A percentile compares a stretch with the other conserved stretches of the same genome.
These are phyloP conservation scores for Phalangium opilio DNA, from an alignment of 2,888 invertebrate species.

Conservation along the genomic window DNA sequence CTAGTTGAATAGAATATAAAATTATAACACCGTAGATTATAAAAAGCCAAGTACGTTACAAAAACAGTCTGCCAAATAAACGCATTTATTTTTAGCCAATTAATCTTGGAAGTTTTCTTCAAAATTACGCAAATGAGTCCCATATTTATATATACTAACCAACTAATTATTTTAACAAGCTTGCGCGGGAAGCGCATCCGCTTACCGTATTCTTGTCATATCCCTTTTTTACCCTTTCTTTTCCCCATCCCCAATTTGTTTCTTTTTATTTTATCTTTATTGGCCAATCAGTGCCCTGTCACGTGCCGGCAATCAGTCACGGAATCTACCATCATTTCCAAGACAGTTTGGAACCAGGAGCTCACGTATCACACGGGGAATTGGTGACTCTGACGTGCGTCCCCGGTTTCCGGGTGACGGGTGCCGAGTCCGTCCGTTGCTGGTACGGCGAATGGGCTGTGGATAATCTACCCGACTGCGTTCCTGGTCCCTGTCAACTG, in stretches of 20 bases:
- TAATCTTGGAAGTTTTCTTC: too few species aligned
- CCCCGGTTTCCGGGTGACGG: slow-evolving; percentile 46
- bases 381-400: slow-evolving; percentile 59
- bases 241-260: neutral
- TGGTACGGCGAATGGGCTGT: slow-evolving; percentile 71
- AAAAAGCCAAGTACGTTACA: too few species aligned
- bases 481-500: slow-evolving; percentile 56
- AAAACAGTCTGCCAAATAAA: too few species aligned
- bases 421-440: slow-evolving; percentile 55
- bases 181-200: too few species aligned
- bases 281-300: slow-evolving; percentile 20
- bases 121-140: too few species aligned
- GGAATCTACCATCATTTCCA: slow-evolving; percentile 21
- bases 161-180: too few species aligned
- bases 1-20: too few species aligned
- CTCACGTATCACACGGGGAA: slow-evolving; percentile 47
- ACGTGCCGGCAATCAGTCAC: slow-evolving; percentile 48
- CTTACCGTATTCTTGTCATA: too few species aligned
- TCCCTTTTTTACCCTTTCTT: too few species aligned
- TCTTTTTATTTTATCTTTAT: neutral
- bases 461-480: slow-evolving; percentile 56
- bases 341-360: slow-evolving; percentile 38
- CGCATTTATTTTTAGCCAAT: too few species aligned
- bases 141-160: too few species aligned
- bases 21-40: too few species aligned